Percentiles rank a stretch among this genome's conserved stretches.
These are phyloP conservation scores for Schizothorax lantsangensis DNA, from an alignment of 2,797 vertebrate genomes.

Conservation along the genomic window DNA sequence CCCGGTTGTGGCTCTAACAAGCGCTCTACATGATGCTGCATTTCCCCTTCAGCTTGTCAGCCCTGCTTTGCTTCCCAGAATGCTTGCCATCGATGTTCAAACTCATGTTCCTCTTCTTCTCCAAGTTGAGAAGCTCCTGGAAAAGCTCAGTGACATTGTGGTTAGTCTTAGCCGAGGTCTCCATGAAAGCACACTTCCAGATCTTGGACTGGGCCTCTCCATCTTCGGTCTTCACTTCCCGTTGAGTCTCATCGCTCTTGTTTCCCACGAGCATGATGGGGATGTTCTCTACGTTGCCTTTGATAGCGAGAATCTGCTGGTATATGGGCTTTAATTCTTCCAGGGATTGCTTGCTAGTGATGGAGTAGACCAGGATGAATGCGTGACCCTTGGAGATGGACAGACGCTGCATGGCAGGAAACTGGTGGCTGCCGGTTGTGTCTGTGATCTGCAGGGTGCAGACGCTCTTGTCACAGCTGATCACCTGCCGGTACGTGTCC, in stretches of 20 bases:
- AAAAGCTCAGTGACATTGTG: slow-evolving; percentile 98
- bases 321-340: slow-evolving; percentile 96
- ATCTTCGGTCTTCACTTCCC: slow-evolving; percentile 91
- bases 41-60: slow-evolving; percentile 95
- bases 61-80: slow-evolving; percentile 92
- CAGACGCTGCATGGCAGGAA: slow-evolving; percentile 95
- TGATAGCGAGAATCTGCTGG: slow-evolving; percentile 94
- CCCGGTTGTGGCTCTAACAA: background rate
- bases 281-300: slow-evolving; percentile 92
- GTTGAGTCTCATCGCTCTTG: slow-evolving; percentile 94
- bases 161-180: slow-evolving; percentile 98
- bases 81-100: slow-evolving; percentile 94
- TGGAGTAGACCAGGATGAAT: slow-evolving; percentile 94
- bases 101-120: slow-evolving; percentile 95
- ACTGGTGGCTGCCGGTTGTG: slow-evolving; percentile 96
- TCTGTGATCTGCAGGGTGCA: slow-evolving; percentile 97
- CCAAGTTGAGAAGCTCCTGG: slow-evolving; percentile 96
- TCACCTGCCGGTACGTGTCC: slow-evolving; percentile 97
- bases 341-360: slow-evolving; percentile 93
- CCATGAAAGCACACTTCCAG: slow-evolving; percentile 99
- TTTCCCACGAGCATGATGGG: slow-evolving; percentile 98
- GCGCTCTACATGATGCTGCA: slow-evolving; percentile 89
- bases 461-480: slow-evolving; percentile 97
- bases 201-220: slow-evolving; percentile 91
- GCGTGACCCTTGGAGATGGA: slow-evolving; percentile 97